A percentile compares a stretch with the other conserved stretches of the same genome.
Evolutionary conservation across 1,140 invertebrate genomes (phyloP).

Genomic region (Periplaneta americana): DNA sequence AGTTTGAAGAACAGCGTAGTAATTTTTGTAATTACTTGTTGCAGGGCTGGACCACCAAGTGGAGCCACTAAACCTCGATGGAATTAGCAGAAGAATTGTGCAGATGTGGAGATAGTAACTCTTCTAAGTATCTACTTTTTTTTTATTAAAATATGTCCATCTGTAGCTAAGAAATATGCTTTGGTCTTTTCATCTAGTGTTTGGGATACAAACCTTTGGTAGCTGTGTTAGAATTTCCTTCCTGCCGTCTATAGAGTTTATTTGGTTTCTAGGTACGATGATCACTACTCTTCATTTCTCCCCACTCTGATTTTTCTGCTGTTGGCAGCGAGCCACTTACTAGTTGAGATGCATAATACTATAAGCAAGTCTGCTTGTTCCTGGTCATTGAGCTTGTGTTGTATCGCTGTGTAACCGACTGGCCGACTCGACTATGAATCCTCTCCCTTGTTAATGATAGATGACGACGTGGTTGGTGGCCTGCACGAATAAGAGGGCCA

Average conservation of each 20-base stretch:
- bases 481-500: too few relatives aligned
- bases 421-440: constrained; percentile 2
- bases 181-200: constrained; percentile 8
- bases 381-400: constrained; percentile 5
- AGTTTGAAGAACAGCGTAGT: too few relatives aligned
- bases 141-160: constrained; percentile 10
- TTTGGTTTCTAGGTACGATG: constrained; percentile 3
- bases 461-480: neutral
- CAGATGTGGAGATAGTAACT: constrained; percentile 9
- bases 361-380: neutral
- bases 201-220: constrained; percentile 9
- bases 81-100: constrained; percentile 7
- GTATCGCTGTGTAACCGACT: too few relatives aligned
- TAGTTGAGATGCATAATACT: constrained; percentile 3
- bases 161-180: constrained; percentile 8
- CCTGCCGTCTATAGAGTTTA: constrained; percentile 12
- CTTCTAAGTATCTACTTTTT: constrained; percentile 13
- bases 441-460: constrained; percentile 7
- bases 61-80: constrained; percentile 14
- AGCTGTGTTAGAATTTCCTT: constrained; percentile 10
- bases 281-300: constrained; percentile 1
- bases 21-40: neutral
- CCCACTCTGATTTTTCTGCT: constrained; percentile 1
- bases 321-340: neutral
- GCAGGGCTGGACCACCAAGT: constrained; percentile 13